Evolutionary conservation across 1,140 invertebrate genomes (phyloP), one percentile per base, ranked within the genome.

Genomic region (Neomicropteryx cornuta): DNA sequence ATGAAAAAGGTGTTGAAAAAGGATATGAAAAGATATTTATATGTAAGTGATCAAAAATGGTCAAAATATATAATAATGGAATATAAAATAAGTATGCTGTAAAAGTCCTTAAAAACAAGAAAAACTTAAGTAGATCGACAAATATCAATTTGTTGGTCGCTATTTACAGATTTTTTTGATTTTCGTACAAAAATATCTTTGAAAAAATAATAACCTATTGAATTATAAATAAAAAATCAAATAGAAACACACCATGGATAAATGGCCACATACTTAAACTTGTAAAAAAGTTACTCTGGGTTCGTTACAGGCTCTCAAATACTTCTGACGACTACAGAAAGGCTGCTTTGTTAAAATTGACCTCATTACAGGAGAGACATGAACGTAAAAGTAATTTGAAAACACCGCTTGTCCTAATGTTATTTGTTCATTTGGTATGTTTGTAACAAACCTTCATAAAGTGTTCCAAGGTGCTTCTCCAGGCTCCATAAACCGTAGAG

Each of bases 371-470:
- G 67, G 66, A n/a, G 39, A 53, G 1, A 79, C 66, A 52, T n/a
- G n/a, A n/a, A n/a, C n/a, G n/a, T n/a, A n/a, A n/a, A n/a, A n/a
- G n/a, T n/a, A n/a, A n/a, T n/a, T n/a, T n/a, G n/a, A n/a, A n/a
- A n/a, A n/a, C n/a, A n/a, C n/a, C n/a, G n/a, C n/a, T n/a, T n/a
- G n/a, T n/a, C n/a, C n/a, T n/a, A n/a, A n/a, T n/a, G n/a, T n/a
- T n/a, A n/a, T n/a, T n/a, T n/a, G n/a, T n/a, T n/a, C n/a, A n/a
- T n/a, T n/a, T n/a, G n/a, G n/a, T n/a, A n/a, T n/a, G n/a, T n/a
- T n/a, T n/a, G n/a, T n/a, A 75, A 80, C 52, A 75, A 78, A 4
- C 84, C 83, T 52, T 83, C 73, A 56, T 88, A 90, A 32, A 91
- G 67, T 32, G 79, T 76, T 19, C 75, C 72, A 40, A 88, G 56